These are phyloP conservation scores for Lysiphlebus fabarum DNA, from an alignment of 1,140 invertebrate genomes.

Conservation along the genomic window DNA sequence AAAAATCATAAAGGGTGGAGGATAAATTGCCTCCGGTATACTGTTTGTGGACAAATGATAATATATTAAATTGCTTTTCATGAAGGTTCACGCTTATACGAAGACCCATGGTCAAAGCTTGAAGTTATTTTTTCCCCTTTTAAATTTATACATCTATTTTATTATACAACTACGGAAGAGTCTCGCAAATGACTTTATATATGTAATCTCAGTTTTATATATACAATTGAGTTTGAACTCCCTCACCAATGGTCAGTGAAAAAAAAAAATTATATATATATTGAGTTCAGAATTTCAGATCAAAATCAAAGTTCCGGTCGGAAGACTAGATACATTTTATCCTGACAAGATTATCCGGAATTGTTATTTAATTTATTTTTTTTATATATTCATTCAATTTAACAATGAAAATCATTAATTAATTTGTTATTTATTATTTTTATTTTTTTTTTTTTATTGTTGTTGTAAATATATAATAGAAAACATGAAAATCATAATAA, in stretches of 20 bases:
- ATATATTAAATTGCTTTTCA: conserved; percentile 40
- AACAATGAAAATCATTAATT: too few relatives aligned
- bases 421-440: too few relatives aligned
- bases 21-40: conserved; percentile 40
- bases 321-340: conserved; percentile 26
- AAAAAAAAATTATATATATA: too few relatives aligned
- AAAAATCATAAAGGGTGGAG: conserved; percentile 36
- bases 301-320: conserved; percentile 41
- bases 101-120: neutral
- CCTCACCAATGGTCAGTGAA: conserved; percentile 9
- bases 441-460: too few relatives aligned
- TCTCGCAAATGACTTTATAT: conserved; percentile 9
- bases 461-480: too few relatives aligned
- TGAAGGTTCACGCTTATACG: conserved; percentile 24
- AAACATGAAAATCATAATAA: too few relatives aligned
- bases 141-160: neutral
- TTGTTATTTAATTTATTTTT: conserved; percentile 3
- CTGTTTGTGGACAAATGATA: conserved; percentile 39
- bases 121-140: conserved; percentile 24
- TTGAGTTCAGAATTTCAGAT: conserved; percentile 27
- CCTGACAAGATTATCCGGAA: conserved; percentile 26
- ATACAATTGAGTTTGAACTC: neutral
- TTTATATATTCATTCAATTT: neutral
- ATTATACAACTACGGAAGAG: conserved; percentile 1
- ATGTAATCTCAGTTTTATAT: too few relatives aligned